Conservation (phyloP, 2,888 invertebrate species). For the Lasioglossum figueresi region DNA sequence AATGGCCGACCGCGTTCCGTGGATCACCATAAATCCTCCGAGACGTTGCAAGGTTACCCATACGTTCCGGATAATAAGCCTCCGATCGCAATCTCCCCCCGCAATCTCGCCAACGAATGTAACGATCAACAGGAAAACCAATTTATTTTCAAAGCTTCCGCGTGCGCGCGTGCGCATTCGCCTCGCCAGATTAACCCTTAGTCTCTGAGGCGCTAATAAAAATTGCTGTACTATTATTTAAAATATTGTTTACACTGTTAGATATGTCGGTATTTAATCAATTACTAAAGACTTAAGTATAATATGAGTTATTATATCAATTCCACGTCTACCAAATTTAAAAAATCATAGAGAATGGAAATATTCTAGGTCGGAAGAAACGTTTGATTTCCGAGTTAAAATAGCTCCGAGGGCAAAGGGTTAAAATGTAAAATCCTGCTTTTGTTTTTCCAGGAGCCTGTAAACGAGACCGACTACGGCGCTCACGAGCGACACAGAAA, state of each 20-base stretch:
- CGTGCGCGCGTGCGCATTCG: too few relatives aligned
- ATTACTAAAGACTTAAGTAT: too few relatives aligned
- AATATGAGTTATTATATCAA: too few relatives aligned
- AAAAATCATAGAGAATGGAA: too few relatives aligned
- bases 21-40: conserved; percentile 35
- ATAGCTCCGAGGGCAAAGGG: too few relatives aligned
- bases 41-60: background rate
- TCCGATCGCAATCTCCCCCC: conserved; percentile 7
- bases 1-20: background rate
- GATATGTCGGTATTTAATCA: too few relatives aligned
- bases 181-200: conserved; percentile 38
- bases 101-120: conserved; percentile 32
- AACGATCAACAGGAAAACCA: conserved; percentile 48
- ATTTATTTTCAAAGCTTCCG: conserved; percentile 44
- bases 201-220: too few relatives aligned
- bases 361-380: too few relatives aligned
- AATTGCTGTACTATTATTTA: too few relatives aligned
- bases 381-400: too few relatives aligned
- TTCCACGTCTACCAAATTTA: too few relatives aligned
- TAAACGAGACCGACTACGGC: background rate
- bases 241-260: too few relatives aligned
- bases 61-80: conserved; percentile 4
- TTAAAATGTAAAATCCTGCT: conserved; percentile 53
- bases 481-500: background rate
- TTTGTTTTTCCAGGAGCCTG: conserved; percentile 11